Base-by-base conservation (phyloP, 2,888 invertebrate genomes). In the Diplazon laetatorius region DNA sequence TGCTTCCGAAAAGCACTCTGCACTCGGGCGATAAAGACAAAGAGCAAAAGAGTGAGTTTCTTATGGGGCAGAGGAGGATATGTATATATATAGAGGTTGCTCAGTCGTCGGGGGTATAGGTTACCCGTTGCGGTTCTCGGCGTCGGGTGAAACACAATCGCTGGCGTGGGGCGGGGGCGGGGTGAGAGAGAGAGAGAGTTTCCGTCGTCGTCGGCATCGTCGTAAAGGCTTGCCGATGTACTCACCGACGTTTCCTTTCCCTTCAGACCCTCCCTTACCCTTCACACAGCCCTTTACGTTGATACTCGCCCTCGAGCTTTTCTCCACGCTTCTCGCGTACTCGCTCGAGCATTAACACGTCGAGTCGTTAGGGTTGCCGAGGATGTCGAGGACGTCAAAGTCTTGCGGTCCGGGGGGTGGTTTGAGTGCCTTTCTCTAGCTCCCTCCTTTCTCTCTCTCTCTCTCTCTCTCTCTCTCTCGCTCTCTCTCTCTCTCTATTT, bases 281-380 rank as follows among this genome's bases (percentile, higher is more conserved):
- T n/a, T n/a, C n/a, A n/a, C 79, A 70, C 71, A 68, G 62, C 78
- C 52, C 59, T 57, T 57, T 20, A 20, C 57, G 48, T 66, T 44
- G n/a, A 16, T 55, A 59, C 62, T 60, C n/a, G n/a, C 20, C 59
- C 76, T 63, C 52, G 57, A 42, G 50, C 30, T 68, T 30, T 71
- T 70, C 44, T 39, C 63, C 9, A 69, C 72, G 57, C 70, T 74
- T 46, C 62, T 74, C 70, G 76, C 70, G 74, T 68, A 80, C 75
- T 75, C 82, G 60, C 44, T 70, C 72, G 65, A 76, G 81, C 82
- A 74, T 81, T 81, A 80, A 83, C 82, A 71, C 83, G 80, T 81
- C 72, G 76, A 75, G 73, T 78, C 76, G 76, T 81, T 76, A 76
- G 75, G 62, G 70, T 66, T 71, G 75, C 65, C 14, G 65, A 69